Percentiles rank a stretch among this genome's conserved stretches.
These are phyloP conservation scores for Chaetodon trifascialis DNA, from an alignment of 2,113 vertebrate species.

Conservation along the genomic window DNA sequence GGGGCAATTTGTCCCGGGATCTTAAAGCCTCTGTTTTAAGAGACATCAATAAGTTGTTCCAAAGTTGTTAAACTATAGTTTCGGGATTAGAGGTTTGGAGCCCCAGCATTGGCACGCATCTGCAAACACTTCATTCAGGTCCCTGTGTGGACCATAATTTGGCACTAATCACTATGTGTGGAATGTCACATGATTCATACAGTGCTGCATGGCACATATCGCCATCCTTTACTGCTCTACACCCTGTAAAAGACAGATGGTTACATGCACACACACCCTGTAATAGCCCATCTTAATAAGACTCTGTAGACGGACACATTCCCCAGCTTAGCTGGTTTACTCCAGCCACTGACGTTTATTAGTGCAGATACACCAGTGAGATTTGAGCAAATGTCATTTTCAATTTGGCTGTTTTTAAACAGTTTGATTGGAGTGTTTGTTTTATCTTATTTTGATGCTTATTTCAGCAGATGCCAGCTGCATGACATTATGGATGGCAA, in stretches of 20 bases:
- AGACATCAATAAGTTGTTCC: conserved; percentile 50
- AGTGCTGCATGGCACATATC: conserved; percentile 60
- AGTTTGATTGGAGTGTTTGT: not conserved
- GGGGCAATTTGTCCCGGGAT: conserved; percentile 57
- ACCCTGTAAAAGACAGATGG: conserved; percentile 74
- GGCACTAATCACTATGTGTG: conserved; percentile 68
- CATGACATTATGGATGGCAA: not conserved
- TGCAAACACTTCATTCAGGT: conserved; percentile 74
- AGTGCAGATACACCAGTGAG: not conserved
- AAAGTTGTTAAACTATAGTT: conserved; percentile 65
- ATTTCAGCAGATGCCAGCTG: not conserved
- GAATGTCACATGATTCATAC: conserved; percentile 72
- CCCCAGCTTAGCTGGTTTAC: conserved; percentile 15
- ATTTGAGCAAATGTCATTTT: not conserved
- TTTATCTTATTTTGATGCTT: not conserved
- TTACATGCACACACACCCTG: conserved; percentile 36
- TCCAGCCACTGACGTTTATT: not conserved
- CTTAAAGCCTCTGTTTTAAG: conserved; percentile 54
- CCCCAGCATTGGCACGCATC: conserved; percentile 57
- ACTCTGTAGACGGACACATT: conserved; percentile 47
- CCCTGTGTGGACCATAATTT: conserved; percentile 59
- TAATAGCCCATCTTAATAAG: conserved; percentile 41
- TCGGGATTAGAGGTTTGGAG: conserved; percentile 58
- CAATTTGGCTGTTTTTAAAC: not conserved
- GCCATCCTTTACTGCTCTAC: conserved; percentile 54